Base-by-base conservation (phyloP, 1,140 invertebrate species). In the Daktulosphaira vitifoliae region DNA sequence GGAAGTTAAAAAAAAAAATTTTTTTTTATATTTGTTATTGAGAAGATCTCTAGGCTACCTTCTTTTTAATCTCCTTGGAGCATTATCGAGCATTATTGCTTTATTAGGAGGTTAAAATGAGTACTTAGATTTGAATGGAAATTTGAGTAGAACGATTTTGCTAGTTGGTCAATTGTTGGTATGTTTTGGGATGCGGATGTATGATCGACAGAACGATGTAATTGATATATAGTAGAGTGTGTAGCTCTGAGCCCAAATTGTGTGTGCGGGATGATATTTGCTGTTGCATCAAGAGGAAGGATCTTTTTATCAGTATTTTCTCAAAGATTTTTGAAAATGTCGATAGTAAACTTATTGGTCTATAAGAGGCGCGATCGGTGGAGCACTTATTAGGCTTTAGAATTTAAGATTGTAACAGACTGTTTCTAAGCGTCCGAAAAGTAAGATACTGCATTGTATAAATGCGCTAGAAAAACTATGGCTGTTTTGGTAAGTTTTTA, bases 241-340 rank as follows among this genome's bases (percentile, higher is more conserved):
- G 68, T 67, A n/a, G 65, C 9, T 46, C 72, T 66, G 64, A 76
- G 75, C 0, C 74, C 74, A 37, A 72, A 71, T 53, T 76, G 74
- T 50, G 74, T 71, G 4, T 67, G n/a, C 9, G 74, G 71, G 38
- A 75, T 70, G 37, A 70, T 22, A 51, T 67, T 50, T 3, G 64
- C 8, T 3, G n/a, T 25, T 3, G 20, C 13, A 23, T 13, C 20
- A 22, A 22, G n/a, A 5, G 13, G 22, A 4, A 25, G 11, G 11
- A 51, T 13, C 49, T 51, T 20, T 11, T 8, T 9, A 20, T 5
- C 4, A 51, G 13, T 20, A 51, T 39, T 51, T 51, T 51, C 13
- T 51, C 49, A 51, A 51, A 22, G 4, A 51, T 18, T 18, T 53
- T 53, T 18, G 51, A 53, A 2, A 53, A 2, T 2, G 25, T 53